Percentiles rank a stretch among this genome's conserved stretches.
These are phyloP conservation scores for Diadegma fenestrale DNA, from an alignment of 2,888 invertebrate genomes.

Conservation along the genomic window DNA sequence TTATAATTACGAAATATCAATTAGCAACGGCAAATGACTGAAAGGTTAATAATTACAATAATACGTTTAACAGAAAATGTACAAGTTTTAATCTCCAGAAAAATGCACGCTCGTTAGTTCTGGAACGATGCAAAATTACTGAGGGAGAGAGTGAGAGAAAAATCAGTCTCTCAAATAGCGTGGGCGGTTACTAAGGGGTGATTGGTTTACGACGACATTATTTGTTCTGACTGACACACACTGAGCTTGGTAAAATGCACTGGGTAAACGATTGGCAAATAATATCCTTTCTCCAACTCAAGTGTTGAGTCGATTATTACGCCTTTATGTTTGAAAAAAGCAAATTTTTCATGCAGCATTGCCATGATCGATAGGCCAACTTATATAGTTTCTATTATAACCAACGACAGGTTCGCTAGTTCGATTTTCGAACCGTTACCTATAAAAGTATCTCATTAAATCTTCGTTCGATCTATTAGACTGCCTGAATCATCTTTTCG, in stretches of 20 bases:
- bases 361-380: no score
- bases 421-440: no score
- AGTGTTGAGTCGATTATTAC: no score
- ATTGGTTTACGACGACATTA: conserved; percentile 83
- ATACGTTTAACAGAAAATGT: conserved; percentile 45
- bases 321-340: no score
- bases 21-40: background rate
- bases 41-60: background rate
- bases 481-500: no score
- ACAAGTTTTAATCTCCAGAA: conserved; percentile 39
- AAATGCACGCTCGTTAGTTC: conserved; percentile 40
- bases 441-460: no score
- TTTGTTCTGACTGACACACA: conserved; percentile 80
- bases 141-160: conserved; percentile 22
- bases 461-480: no score
- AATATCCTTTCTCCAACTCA: conserved; percentile 61
- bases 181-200: conserved; percentile 77
- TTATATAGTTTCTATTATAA: no score
- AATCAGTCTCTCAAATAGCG: conserved; percentile 62
- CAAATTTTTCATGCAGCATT: no score
- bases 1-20: background rate
- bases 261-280: conserved; percentile 79
- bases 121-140: conserved; percentile 35
- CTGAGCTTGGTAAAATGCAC: conserved; percentile 80
- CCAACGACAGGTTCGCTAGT: no score